phyloP scores from a whole-genome alignment of 1,140 invertebrate species.

The Melanaphis sacchari region DNA sequence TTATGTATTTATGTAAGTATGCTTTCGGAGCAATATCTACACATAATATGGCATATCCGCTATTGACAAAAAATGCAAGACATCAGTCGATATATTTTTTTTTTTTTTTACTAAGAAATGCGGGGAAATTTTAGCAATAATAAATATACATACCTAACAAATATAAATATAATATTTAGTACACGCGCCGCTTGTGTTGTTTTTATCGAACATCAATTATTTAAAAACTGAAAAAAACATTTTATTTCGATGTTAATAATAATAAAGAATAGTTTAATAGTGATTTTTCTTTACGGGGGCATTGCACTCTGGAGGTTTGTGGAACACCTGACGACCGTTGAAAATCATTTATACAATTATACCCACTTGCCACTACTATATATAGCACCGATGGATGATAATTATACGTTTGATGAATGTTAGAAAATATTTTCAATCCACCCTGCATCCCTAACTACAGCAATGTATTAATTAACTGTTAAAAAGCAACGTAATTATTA shows the following conservation, averaged over 20 bases:
- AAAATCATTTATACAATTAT: constrained; percentile 24
- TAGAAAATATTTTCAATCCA: not conserved
- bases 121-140: not conserved
- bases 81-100: not conserved
- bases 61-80: not conserved
- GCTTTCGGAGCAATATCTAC: no score
- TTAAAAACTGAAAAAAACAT: not conserved
- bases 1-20: not conserved
- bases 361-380: not conserved
- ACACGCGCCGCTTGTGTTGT: not conserved
- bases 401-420: not conserved
- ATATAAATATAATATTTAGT: not conserved
- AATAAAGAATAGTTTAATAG: not conserved
- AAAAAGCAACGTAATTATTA: not conserved
- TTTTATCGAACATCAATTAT: not conserved
- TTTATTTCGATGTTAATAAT: not conserved
- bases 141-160: not conserved
- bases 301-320: constrained; percentile 1
- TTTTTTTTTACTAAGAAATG: not conserved
- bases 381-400: not conserved
- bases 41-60: no score
- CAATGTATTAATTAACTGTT: not conserved
- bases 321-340: not conserved
- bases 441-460: not conserved
- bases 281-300: not conserved